These are phyloP conservation scores for Hirtodrosophila duncani DNA, from an alignment of 2,888 invertebrate genomes.

Conservation along the genomic window DNA sequence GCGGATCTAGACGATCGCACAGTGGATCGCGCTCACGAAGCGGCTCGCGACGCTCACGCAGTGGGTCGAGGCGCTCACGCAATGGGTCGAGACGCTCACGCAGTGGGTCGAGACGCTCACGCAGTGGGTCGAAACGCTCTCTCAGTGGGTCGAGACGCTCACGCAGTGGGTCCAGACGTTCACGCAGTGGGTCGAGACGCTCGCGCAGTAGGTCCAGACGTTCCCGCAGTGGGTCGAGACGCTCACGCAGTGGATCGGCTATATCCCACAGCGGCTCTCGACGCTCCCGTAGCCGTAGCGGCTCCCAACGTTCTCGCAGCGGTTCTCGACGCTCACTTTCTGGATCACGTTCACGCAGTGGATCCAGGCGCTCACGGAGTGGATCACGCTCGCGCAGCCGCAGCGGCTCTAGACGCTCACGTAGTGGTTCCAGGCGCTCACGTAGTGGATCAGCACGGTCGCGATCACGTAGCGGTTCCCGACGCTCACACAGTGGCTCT, in stretches of 20 bases:
- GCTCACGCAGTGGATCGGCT: constrained; percentile 37
- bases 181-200: constrained; percentile 21
- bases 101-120: constrained; percentile 23
- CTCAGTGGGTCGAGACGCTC: constrained; percentile 28
- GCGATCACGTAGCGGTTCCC: constrained; percentile 53
- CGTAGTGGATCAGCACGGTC: constrained; percentile 54
- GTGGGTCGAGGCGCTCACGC: constrained; percentile 58
- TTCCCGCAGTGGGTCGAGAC: constrained; percentile 45
- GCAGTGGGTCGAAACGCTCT: constrained; percentile 47
- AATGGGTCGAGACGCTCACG: constrained; percentile 32
- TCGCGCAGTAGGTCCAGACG: constrained; percentile 43
- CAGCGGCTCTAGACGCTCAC: constrained; percentile 41
- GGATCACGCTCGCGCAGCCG: constrained; percentile 32
- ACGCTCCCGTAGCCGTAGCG: constrained; percentile 27
- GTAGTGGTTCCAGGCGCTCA: constrained; percentile 48
- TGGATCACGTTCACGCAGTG: constrained; percentile 56
- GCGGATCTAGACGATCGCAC: constrained; percentile 34
- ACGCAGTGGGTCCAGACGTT: constrained; percentile 23
- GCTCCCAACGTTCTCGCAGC: constrained; percentile 47
- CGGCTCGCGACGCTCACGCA: constrained; percentile 25
- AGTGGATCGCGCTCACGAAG: constrained; percentile 51
- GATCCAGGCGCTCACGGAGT: constrained; percentile 61
- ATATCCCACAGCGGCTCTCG: constrained; percentile 53
- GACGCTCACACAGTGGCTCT: constrained; percentile 36
- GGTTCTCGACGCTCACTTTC: constrained; percentile 54